Evolutionary conservation across 2,888 invertebrate genomes (phyloP).

Genomic region (Sepiola atlantica): DNA sequence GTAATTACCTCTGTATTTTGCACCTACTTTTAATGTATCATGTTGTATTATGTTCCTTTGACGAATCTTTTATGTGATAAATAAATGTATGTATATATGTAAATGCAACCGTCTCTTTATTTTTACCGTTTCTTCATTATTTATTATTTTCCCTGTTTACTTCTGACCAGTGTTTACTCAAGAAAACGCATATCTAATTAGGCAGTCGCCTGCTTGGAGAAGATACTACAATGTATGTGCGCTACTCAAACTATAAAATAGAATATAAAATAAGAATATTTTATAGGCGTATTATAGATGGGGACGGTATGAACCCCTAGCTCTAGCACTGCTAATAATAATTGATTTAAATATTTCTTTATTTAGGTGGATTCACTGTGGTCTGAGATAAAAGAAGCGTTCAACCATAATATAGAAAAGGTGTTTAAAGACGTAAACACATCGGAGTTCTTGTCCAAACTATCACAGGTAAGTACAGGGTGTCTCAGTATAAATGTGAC

Average conservation of each 20-base stretch:
- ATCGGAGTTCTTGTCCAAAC: background rate
- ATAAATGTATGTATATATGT: too few species aligned
- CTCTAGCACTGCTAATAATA: background rate
- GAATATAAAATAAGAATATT: background rate
- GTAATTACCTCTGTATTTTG: too few species aligned
- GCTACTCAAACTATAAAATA: background rate
- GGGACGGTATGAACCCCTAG: background rate
- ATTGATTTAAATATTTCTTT: background rate
- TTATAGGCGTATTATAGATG: background rate
- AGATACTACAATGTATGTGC: too few species aligned
- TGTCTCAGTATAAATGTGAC: too few species aligned
- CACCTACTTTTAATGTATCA: too few species aligned
- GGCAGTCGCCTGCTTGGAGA: too few species aligned
- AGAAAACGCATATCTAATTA: background rate
- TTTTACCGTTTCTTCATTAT: too few species aligned
- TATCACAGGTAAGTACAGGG: background rate
- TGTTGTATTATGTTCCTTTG: too few species aligned
- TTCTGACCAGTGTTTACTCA: background rate
- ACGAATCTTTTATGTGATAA: too few species aligned
- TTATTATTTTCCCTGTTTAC: too few species aligned
- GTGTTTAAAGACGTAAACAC: background rate
- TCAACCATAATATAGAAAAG: background rate
- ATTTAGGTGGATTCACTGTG: slow-evolving; percentile 33
- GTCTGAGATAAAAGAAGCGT: slow-evolving; percentile 36
- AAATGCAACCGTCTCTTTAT: too few species aligned